These are phyloP conservation scores for Rhea americana DNA, from an alignment of 2,113 vertebrate genomes.

Conservation along the genomic window DNA sequence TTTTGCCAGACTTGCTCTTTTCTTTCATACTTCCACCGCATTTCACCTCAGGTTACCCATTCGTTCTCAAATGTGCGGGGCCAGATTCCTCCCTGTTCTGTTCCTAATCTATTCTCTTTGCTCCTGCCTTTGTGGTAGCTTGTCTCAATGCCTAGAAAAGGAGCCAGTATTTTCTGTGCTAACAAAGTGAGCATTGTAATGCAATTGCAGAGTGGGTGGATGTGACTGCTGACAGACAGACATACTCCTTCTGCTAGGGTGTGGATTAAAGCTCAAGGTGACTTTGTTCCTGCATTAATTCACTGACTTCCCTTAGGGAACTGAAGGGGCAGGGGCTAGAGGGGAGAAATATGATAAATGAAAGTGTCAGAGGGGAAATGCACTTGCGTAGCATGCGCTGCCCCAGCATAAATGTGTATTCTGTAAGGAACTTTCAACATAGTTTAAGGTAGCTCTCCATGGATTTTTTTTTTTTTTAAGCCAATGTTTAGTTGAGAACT, in stretches of 20 bases:
- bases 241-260: conserved; percentile 40
- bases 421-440: not conserved
- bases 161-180: not conserved
- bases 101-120: not conserved
- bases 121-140: not conserved
- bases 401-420: not conserved
- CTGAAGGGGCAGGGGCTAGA: conserved; percentile 12
- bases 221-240: conserved; percentile 37
- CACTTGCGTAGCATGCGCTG: not conserved
- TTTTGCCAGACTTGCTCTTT: not conserved
- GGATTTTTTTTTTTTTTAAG: not conserved
- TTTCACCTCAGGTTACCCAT: not conserved
- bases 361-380: not conserved
- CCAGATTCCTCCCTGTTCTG: not conserved
- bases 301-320: not conserved
- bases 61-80: not conserved
- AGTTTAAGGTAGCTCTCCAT: not conserved
- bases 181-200: conserved; percentile 61
- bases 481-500: not conserved
- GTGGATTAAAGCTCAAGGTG: conserved; percentile 63
- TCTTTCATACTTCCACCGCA: not conserved
- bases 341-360: conserved; percentile 30
- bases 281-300: conserved; percentile 57
- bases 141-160: not conserved
- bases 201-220: conserved; percentile 39